Evolutionary conservation across 2,888 invertebrate species (phyloP).

Genomic region (Apamea anceps): DNA sequence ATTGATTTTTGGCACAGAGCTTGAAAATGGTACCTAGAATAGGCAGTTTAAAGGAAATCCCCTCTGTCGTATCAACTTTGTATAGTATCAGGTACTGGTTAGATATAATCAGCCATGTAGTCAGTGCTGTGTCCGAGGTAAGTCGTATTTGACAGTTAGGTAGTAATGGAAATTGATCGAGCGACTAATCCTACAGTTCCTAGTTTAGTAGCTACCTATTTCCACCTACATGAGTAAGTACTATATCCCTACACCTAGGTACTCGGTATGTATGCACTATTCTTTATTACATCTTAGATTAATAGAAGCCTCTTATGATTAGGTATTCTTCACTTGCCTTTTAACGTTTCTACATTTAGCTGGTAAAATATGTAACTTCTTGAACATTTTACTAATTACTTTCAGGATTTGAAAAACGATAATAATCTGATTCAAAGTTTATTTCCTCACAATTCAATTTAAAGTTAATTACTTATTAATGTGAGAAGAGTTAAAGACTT

Average conservation of each 20-base stretch:
- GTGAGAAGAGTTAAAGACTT: neutral
- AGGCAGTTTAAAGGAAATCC: no score
- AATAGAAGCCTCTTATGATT: neutral
- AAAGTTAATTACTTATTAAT: neutral
- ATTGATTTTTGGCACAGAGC: no score
- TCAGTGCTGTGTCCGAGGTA: neutral
- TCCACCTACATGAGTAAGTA: neutral
- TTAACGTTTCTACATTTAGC: neutral
- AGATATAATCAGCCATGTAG: neutral
- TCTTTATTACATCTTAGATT: neutral
- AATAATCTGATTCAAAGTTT: neutral
- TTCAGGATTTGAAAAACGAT: neutral
- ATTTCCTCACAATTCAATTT: no score
- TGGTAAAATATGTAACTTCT: neutral
- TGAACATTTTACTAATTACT: neutral
- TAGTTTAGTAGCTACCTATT: neutral
- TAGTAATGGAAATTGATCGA: slow-evolving; percentile 21
- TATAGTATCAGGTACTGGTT: neutral
- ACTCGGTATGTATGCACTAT: neutral
- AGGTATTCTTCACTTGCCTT: neutral
- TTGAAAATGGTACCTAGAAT: no score
- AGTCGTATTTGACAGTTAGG: slow-evolving; percentile 4
- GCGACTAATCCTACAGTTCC: slow-evolving; percentile 5
- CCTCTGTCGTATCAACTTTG: no score
- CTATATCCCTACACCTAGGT: neutral